phyloP scores from a whole-genome alignment of 2,113 vertebrate genomes.

The Phalacrocorax aristotelis region DNA sequence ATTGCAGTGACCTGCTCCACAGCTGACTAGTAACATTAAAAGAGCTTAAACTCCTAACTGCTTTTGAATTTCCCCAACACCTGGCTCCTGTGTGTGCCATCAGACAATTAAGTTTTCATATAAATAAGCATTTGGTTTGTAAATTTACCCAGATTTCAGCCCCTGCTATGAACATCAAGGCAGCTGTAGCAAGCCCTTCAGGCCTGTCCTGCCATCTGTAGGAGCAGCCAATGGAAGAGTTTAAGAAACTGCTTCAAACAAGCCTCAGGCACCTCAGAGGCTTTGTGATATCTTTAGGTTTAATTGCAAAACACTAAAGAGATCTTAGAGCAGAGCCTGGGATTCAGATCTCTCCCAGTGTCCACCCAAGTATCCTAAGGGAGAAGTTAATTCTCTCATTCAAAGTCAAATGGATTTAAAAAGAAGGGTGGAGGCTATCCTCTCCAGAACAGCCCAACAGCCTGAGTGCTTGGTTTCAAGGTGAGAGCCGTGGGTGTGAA shows the following conservation, averaged over 20 bases:
- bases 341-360: not conserved
- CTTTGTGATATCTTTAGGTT: not conserved
- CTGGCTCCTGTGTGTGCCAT: rapidly evolving
- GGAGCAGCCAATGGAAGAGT: not conserved
- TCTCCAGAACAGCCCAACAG: not conserved
- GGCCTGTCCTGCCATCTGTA: not conserved
- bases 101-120: not conserved
- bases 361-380: not conserved
- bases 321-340: not conserved
- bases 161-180: not conserved
- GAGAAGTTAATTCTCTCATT: not conserved
- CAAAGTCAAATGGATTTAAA: not conserved
- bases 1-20: not conserved
- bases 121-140: not conserved
- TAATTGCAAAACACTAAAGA: not conserved
- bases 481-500: not conserved
- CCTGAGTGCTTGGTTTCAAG: not conserved
- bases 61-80: not conserved
- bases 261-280: not conserved
- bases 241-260: not conserved
- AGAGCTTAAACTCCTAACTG: not conserved
- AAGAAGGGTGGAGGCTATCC: not conserved
- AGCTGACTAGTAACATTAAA: not conserved
- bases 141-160: not conserved
- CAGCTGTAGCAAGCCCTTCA: not conserved